phyloP scores from a whole-genome alignment of 2,113 vertebrate species.

The Actinemys pallida region DNA sequence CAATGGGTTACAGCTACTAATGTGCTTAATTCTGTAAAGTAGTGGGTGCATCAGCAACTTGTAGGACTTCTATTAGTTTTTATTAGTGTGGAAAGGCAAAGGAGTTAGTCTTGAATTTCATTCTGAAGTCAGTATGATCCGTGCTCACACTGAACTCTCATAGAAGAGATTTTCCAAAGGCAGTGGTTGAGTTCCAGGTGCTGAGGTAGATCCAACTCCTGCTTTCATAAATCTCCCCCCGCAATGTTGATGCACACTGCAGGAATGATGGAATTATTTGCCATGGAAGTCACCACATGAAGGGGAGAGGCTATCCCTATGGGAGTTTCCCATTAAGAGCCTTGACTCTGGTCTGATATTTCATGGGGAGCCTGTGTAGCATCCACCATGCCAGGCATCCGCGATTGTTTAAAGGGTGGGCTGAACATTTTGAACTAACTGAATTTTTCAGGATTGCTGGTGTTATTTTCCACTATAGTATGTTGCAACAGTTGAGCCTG shows the following conservation, averaged over 20 bases:
- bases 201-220: not conserved
- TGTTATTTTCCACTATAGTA: not conserved
- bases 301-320: not conserved
- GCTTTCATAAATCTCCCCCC: not conserved
- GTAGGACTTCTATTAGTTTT: not conserved
- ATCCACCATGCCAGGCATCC: not conserved
- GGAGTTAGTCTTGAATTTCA: not conserved
- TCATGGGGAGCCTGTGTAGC: not conserved
- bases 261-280: no score
- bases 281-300: no score
- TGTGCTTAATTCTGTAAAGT: not conserved
- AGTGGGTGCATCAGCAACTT: not conserved
- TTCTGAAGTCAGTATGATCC: not conserved
- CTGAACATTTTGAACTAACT: not conserved
- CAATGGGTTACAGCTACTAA: not conserved
- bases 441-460: not conserved
- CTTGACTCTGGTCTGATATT: not conserved
- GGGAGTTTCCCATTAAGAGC: not conserved
- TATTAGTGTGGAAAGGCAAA: not conserved
- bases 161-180: not conserved
- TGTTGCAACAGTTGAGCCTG: not conserved
- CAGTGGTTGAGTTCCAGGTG: not conserved
- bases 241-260: no score
- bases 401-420: not conserved
- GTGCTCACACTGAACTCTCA: not conserved